Conservation (phyloP, 2,888 invertebrate genomes). For the Athalia rosae region DNA sequence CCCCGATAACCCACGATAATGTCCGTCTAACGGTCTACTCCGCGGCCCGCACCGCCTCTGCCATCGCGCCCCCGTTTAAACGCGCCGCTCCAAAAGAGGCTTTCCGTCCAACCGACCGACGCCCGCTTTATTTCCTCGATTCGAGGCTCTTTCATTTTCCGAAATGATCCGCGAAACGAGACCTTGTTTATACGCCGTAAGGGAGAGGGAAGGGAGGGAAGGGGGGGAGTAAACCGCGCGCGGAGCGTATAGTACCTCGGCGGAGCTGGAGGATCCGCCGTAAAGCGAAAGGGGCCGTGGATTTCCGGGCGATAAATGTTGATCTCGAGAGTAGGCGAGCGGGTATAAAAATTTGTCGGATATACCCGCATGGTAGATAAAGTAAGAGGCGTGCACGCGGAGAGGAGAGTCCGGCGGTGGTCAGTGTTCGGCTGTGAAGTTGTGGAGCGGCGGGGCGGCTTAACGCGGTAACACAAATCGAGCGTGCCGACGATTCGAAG, state of each 20-base stretch:
- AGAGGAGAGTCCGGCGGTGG: not conserved
- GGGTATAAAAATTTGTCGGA: conserved; percentile 4
- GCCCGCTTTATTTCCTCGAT: too few relatives aligned
- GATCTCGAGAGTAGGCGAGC: not conserved
- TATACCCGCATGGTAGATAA: conserved; percentile 3
- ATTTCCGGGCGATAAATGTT: not conserved
- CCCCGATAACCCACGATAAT: conserved; percentile 66
- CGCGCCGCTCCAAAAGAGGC: too few relatives aligned
- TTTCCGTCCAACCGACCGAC: too few relatives aligned
- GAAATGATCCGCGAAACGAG: not conserved
- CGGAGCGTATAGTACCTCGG: not conserved
- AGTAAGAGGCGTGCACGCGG: conserved; percentile 16
- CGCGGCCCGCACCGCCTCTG: too few relatives aligned
- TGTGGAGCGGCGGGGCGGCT: conserved; percentile 46
- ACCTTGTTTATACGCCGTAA: not conserved
- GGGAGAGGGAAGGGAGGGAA: too few relatives aligned
- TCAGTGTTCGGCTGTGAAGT: conserved; percentile 56
- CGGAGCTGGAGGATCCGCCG: not conserved
- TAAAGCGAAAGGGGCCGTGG: not conserved
- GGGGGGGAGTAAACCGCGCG: too few relatives aligned
- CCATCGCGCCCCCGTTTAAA: too few relatives aligned
- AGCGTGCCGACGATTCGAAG: conserved; percentile 51
- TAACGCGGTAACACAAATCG: conserved; percentile 57
- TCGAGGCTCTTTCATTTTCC: too few relatives aligned
- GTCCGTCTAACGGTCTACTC: conserved; percentile 35